Percentiles rank a stretch among this genome's conserved stretches.
Evolutionary conservation across 2,113 vertebrate genomes (phyloP).

Genomic region (Tupaia tana): DNA sequence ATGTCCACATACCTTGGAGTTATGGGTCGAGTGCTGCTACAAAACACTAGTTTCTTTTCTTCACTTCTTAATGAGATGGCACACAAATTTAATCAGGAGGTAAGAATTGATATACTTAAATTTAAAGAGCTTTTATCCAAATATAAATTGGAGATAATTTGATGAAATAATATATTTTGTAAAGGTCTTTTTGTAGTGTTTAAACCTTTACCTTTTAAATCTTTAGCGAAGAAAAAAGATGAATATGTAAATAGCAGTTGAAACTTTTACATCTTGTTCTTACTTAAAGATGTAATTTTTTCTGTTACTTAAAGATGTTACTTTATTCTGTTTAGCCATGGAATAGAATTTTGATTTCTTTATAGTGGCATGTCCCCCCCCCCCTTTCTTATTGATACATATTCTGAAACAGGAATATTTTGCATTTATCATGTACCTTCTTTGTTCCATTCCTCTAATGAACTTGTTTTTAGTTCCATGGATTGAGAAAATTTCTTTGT

Average conservation of each 20-base stretch:
- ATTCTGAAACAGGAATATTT: constrained; percentile 7
- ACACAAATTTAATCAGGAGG: constrained; percentile 93
- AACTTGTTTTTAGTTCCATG: constrained; percentile 31
- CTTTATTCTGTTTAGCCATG: constrained; percentile 27
- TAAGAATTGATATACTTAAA: constrained; percentile 80
- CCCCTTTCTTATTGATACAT: background rate
- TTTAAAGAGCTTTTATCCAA: background rate
- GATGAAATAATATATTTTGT: constrained; percentile 18
- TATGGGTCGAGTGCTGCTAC: constrained; percentile 94
- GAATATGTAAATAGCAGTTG: background rate
- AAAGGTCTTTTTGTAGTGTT: constrained; percentile 26
- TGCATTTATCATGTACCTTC: background rate
- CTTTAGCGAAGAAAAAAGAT: background rate
- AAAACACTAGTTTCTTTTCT: constrained; percentile 96
- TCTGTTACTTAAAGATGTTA: too few relatives aligned
- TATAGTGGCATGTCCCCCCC: background rate
- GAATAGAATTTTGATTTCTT: constrained; percentile 31
- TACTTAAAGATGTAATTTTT: too few relatives aligned
- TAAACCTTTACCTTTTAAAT: background rate
- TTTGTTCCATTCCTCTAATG: constrained; percentile 31
- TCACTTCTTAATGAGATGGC: constrained; percentile 95
- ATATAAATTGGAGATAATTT: constrained; percentile 32
- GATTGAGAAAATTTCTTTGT: background rate
- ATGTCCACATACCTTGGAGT: constrained; percentile 98
- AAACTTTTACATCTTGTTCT: constrained; percentile 26